These are phyloP conservation scores for Nematolebias whitei DNA, from an alignment of 2,113 vertebrate genomes.

Conservation along the genomic window DNA sequence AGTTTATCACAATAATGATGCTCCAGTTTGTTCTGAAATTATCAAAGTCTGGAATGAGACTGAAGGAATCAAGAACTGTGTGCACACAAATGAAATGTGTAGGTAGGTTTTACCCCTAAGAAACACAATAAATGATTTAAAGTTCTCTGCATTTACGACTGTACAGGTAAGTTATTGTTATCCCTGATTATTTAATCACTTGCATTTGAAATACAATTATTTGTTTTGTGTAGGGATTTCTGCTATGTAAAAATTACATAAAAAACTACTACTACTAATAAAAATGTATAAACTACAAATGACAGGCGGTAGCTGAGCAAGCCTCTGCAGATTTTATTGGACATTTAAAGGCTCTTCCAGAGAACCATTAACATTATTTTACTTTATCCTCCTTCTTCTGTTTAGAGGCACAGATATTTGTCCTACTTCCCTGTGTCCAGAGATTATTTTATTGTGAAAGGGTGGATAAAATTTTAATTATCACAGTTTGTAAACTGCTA, in stretches of 20 bases:
- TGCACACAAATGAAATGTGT: slow-evolving; percentile 3
- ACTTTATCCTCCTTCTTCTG: not conserved
- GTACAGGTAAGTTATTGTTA: slow-evolving; percentile 15
- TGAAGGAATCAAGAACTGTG: slow-evolving; percentile 59
- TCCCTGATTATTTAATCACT: not conserved
- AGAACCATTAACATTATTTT: slow-evolving; percentile 47
- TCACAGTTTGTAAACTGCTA: slow-evolving; percentile 10
- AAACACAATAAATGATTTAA: slow-evolving; percentile 24
- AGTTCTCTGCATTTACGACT: not conserved
- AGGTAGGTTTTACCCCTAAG: slow-evolving; percentile 16
- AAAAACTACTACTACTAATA: not conserved
- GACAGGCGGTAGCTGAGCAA: not conserved
- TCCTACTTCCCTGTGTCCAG: not conserved
- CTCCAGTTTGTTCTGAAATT: slow-evolving; percentile 43
- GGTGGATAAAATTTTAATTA: not conserved
- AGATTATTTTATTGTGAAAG: not conserved
- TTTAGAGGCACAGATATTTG: not conserved
- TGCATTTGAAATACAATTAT: not conserved
- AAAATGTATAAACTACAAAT: slow-evolving; percentile 5
- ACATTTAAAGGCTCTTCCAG: slow-evolving; percentile 52
- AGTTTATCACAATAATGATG: slow-evolving; percentile 33
- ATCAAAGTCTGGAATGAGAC: slow-evolving; percentile 73
- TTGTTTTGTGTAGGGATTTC: slow-evolving; percentile 9
- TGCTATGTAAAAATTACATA: no score
- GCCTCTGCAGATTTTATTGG: slow-evolving; percentile 43